These are phyloP conservation scores for Apodemia mormo DNA, from an alignment of 2,888 invertebrate genomes.

Conservation along the genomic window DNA sequence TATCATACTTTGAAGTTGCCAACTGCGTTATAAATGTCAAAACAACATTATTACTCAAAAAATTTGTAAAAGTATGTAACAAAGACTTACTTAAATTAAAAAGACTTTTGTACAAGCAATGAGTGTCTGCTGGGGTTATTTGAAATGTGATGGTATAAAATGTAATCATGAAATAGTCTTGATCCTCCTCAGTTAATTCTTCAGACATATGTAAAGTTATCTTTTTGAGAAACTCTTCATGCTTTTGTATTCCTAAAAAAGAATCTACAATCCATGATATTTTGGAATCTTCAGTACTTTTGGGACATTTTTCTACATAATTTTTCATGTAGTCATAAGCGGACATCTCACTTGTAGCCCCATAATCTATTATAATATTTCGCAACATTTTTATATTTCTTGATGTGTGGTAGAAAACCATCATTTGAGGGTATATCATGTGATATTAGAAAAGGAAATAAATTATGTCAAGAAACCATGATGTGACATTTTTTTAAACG, in stretches of 20 bases:
- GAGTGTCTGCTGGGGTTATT: constrained; percentile 54
- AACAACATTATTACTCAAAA: constrained; percentile 69
- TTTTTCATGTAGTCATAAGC: constrained; percentile 66
- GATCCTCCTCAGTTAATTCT: constrained; percentile 57
- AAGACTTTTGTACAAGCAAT: constrained; percentile 63
- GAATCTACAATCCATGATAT: constrained; percentile 66
- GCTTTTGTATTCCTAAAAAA: constrained; percentile 63
- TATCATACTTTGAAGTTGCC: constrained; percentile 73
- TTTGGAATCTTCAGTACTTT: constrained; percentile 56
- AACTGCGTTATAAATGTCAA: constrained; percentile 67
- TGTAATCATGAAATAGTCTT: constrained; percentile 60
- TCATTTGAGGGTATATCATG: constrained; percentile 36
- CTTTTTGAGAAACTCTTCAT: constrained; percentile 53
- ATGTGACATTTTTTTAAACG: neutral
- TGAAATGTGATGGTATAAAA: constrained; percentile 62
- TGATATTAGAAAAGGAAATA: constrained; percentile 44
- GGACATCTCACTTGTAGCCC: constrained; percentile 49
- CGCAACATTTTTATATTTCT: constrained; percentile 63
- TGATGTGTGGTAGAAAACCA: constrained; percentile 72
- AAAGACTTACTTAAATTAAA: constrained; percentile 68
- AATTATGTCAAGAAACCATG: constrained; percentile 44
- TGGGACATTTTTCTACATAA: constrained; percentile 65
- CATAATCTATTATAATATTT: constrained; percentile 60
- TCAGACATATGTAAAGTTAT: constrained; percentile 52
- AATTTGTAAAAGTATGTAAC: constrained; percentile 59